phyloP scores from a whole-genome alignment of 1,140 invertebrate species.

The Atopsyche davidsoni region DNA sequence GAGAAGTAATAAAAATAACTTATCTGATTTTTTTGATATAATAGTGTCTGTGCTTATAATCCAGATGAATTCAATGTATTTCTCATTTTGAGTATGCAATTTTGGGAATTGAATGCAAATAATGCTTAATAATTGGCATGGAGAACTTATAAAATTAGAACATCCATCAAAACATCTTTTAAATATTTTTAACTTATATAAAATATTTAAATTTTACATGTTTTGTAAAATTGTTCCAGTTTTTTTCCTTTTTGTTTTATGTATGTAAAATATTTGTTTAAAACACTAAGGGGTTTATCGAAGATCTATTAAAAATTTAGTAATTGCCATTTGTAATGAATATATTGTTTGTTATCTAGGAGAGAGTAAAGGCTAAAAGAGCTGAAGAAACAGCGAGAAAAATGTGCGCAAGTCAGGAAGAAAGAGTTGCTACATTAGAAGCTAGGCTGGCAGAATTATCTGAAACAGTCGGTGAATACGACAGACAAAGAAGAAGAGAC shows the following conservation, averaged over 20 bases:
- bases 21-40: no score
- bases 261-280: neutral
- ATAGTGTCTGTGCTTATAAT: no score
- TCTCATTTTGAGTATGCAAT: no score
- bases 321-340: neutral
- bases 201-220: neutral
- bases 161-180: no score
- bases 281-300: neutral
- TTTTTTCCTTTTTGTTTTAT: neutral
- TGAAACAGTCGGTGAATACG: conserved; percentile 71
- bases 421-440: conserved; percentile 71
- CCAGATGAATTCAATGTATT: no score
- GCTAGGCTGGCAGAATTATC: conserved; percentile 73
- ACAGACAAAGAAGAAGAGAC: conserved; percentile 65
- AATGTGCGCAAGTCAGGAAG: conserved; percentile 63
- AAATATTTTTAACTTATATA: neutral
- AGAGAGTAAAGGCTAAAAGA: conserved; percentile 57
- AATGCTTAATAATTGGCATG: no score
- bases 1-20: conserved; percentile 54
- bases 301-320: no score
- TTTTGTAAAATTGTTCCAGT: neutral
- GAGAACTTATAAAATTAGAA: no score
- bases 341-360: conserved; percentile 38
- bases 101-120: no score
- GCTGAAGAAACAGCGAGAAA: conserved; percentile 64